Base-by-base conservation (phyloP, 2,888 invertebrate species). In the Dimorphilus gyrociliatus region DNA sequence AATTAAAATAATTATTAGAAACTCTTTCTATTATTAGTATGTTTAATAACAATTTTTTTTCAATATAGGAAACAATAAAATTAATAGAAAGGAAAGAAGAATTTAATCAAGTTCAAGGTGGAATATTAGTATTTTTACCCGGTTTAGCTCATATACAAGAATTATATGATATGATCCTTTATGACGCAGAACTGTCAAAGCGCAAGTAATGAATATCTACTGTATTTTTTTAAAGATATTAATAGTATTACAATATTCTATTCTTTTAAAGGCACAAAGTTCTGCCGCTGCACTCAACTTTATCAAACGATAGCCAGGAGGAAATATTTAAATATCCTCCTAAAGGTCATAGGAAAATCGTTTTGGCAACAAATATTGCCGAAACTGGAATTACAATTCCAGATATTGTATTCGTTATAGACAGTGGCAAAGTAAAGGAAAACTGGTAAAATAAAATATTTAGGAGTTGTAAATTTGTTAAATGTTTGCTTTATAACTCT, bases 301-400 rank as follows among this genome's bases (percentile, higher is more conserved):
- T 58, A 23, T 51, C 56, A 3, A 52, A 54, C 7, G 37, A 47
- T n/a, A 51, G 58, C 32, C 56, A 57, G 37, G 45, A 37, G 13
- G 32, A 35, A 18, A 57, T 51, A 1, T 59, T 59, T 34, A 36
- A 28, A 12, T 36, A 46, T 13, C 55, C 53, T 1, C 51, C 51
- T 3, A 12, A 26, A 6, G 53, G 53, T 13, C 39, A 52, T 19
- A 40, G 55, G 14, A 59, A 57, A 40, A 42, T 59, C 30, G 53
- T 58, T 32, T 33, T 59, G 28, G 53, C 59, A 18, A 59, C 57
- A 23, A 59, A 58, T 39, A 56, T 58, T 23, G 57, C 59, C 12
- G 59, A 59, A 37, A 56, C 57, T 3, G 55, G 57, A 5, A 54
- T 58, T 29, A 58, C 57, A 15, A 58, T 59, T 16, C 55, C 56